Conservation (phyloP, 2,113 vertebrate species). For the Nyctibius bracteatus region DNA sequence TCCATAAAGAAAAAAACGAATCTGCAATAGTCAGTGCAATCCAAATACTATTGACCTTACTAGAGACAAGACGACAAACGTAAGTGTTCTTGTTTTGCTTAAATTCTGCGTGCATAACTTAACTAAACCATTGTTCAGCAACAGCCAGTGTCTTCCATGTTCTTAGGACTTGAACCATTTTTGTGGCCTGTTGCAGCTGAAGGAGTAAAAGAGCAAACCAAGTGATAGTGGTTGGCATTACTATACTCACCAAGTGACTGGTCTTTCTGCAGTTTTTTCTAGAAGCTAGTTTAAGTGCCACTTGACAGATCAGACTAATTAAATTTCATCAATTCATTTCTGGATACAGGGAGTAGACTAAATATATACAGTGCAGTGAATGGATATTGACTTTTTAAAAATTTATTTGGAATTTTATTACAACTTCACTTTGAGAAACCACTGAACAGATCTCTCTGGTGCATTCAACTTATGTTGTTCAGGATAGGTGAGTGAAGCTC, state of each 20-base stretch:
- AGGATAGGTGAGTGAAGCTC: background rate
- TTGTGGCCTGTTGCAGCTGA: background rate
- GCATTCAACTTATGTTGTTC: fast-evolving
- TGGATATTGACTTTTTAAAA: background rate
- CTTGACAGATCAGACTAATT: background rate
- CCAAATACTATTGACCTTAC: conserved; percentile 93
- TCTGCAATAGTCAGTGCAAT: conserved; percentile 97
- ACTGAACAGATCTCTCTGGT: background rate
- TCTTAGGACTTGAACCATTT: background rate
- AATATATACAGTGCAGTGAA: background rate
- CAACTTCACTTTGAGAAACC: background rate
- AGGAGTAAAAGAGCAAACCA: background rate
- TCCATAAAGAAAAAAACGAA: conserved; percentile 95
- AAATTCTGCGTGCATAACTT: background rate
- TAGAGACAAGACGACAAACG: conserved; percentile 95
- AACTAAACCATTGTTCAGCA: background rate
- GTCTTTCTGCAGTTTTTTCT: background rate
- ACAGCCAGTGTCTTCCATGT: background rate
- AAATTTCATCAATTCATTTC: background rate
- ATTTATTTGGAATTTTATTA: background rate
- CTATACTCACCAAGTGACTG: background rate
- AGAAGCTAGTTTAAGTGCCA: background rate
- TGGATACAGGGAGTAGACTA: background rate
- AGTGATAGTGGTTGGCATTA: background rate
- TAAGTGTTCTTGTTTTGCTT: conserved; percentile 63